Evolutionary conservation across 2,113 vertebrate species (phyloP).

Genomic region (Oceanodroma tethys): DNA sequence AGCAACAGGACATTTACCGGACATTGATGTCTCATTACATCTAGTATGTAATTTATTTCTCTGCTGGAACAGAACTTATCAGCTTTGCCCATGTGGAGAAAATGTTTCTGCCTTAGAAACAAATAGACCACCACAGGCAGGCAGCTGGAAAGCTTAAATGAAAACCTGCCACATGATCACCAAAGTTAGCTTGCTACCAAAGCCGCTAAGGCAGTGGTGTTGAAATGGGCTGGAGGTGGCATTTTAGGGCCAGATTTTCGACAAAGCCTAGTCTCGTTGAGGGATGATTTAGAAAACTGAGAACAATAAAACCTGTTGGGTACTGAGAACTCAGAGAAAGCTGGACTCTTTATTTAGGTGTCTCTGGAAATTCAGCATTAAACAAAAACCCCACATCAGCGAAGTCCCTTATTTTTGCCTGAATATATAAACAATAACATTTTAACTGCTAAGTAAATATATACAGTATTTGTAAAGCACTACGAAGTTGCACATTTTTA

Average conservation of each 20-base stretch:
- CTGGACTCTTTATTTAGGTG: not conserved
- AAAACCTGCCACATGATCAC: conserved; percentile 52
- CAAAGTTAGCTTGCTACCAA: not conserved
- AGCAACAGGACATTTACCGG: conserved; percentile 69
- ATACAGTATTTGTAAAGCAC: not conserved
- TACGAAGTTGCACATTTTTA: not conserved
- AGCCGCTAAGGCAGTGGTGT: not conserved
- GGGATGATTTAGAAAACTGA: not conserved
- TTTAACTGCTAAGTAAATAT: not conserved
- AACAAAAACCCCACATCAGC: not conserved
- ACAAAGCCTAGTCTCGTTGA: not conserved
- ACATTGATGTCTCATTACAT: conserved; percentile 73
- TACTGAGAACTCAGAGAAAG: not conserved
- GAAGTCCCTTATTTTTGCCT: not conserved
- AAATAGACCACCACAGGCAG: conserved; percentile 68
- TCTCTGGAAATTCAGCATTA: not conserved
- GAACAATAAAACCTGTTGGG: not conserved
- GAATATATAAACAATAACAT: not conserved
- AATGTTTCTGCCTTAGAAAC: conserved; percentile 71
- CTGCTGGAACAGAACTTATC: conserved; percentile 75
- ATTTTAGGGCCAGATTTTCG: not conserved
- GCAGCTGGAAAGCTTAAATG: conserved; percentile 71
- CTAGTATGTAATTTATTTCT: conserved; percentile 79
- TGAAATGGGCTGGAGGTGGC: not conserved
- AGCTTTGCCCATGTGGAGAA: conserved; percentile 75